Base-by-base conservation (phyloP, 2,797 vertebrate species). In the Podarcis lilfordi region DNA sequence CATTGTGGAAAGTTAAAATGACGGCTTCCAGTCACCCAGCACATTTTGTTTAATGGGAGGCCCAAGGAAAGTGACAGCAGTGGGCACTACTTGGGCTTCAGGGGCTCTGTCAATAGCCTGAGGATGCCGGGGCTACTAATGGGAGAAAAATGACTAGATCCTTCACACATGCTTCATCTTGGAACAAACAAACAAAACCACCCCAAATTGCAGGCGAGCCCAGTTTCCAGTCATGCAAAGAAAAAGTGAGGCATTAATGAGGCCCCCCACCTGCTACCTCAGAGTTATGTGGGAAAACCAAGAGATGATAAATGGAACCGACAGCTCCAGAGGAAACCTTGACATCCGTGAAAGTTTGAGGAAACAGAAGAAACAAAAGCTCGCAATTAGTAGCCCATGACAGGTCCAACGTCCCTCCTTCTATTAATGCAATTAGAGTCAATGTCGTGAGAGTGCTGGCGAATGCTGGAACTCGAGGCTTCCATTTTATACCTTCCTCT, bases 351-450 rank as follows among this genome's bases (percentile, higher is more conserved):
- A 8, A 64, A 9, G 10, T 59, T 83, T 90, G 93, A 90, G 79
- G 61, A 87, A 90, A 86, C 82, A 74, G 80, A 84, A 83, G 86
- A 94, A 95, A 89, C 66, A 90, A 94, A 55, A 37, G 79, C 79
- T 86, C 92, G 82, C 85, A 96, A 96, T 95, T 96, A 95, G 91
- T 45, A 82, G 84, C 55, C 78, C 89, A n/a, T 75, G 80, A 59
- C 80, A 90, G 61, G 76, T 90, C 91, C 91, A 92, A 90, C 0
- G 1, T 61, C 88, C 91, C 74, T 88, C 6, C 68, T 94, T 91
- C 87, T 93, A 96, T 95, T 96, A 96, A 89, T 88, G 61, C 92
- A 95, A 96, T 95, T 96, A 95, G 29, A 89, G 85, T 95, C 91
- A 89, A 89, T 59, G 59, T 86, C 90, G 79, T 89, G 88, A 91